These are phyloP conservation scores for Ptychodera flava DNA, from an alignment of 35 echinoderm and acorn worm species.

Conservation along the genomic window DNA sequence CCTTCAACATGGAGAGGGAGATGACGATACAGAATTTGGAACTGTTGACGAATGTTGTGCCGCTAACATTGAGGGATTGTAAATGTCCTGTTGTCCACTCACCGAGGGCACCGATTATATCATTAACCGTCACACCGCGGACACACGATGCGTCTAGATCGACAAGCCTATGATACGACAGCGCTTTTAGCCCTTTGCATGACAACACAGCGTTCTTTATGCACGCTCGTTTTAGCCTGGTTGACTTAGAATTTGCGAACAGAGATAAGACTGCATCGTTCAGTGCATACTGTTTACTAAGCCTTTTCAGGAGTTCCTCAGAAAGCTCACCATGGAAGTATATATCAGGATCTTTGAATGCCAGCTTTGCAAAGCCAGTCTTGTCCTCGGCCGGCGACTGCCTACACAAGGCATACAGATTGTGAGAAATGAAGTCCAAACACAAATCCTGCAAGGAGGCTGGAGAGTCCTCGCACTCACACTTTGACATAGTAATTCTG, in stretches of 20 bases:
- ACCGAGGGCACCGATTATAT: constrained; percentile 89
- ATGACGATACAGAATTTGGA: constrained; percentile 99
- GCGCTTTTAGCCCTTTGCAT: constrained; percentile 64
- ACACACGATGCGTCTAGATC: constrained; percentile 88
- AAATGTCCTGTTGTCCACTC: constrained; percentile 92
- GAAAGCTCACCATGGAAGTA: constrained; percentile 72
- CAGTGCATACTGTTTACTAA: constrained; percentile 50
- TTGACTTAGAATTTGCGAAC: constrained; percentile 60
- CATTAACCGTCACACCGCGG: constrained; percentile 79
- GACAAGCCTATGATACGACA: constrained; percentile 64
- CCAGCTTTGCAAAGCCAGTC: constrained; percentile 16
- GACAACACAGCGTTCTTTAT: constrained; percentile 54
- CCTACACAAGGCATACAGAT: background rate
- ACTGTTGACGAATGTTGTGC: constrained; percentile 85
- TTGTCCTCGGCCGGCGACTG: background rate
- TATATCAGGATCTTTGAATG: constrained; percentile 63
- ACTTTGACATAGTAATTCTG: background rate
- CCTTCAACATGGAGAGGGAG: constrained; percentile 78
- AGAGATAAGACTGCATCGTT: constrained; percentile 68
- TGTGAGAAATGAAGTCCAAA: background rate
- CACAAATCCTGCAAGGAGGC: background rate
- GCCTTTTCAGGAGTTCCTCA: constrained; percentile 53
- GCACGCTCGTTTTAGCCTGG: constrained; percentile 55
- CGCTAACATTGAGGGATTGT: constrained; percentile 74
- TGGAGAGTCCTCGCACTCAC: background rate